Conservation (phyloP, 2,113 vertebrate species). For the Alces alces region DNA sequence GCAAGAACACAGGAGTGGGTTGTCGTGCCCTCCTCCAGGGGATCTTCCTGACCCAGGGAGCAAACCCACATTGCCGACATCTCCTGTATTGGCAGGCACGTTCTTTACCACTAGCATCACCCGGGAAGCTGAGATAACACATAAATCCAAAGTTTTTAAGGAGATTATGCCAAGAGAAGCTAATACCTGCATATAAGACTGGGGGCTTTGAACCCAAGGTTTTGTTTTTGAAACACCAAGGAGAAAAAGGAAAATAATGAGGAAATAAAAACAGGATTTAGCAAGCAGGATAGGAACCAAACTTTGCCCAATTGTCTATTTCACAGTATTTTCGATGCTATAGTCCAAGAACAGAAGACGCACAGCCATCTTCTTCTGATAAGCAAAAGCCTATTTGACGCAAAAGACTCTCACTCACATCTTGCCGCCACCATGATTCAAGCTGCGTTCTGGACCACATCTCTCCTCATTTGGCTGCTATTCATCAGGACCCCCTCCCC, state of each 20-base stretch:
- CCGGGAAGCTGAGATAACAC: neutral
- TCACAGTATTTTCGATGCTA: neutral
- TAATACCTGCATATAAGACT: neutral
- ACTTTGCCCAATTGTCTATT: neutral
- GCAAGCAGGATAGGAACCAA: neutral
- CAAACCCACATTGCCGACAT: neutral
- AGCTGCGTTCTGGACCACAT: neutral
- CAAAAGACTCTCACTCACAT: neutral
- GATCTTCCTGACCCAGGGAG: neutral
- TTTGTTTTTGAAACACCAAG: slow-evolving; percentile 3
- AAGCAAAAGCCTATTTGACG: neutral
- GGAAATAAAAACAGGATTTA: slow-evolving; percentile 29
- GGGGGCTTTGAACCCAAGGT: neutral
- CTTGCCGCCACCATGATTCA: neutral
- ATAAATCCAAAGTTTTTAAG: neutral
- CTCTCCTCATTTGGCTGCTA: neutral
- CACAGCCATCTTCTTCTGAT: neutral
- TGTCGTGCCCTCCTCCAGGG: neutral
- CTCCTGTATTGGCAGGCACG: neutral
- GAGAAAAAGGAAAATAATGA: neutral
- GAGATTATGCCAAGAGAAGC: neutral
- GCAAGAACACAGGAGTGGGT: neutral
- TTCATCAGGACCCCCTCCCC: neutral
- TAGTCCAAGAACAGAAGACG: neutral
- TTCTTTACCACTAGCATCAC: neutral